Conservation (phyloP, 2,888 invertebrate genomes). For the Periphyllus acericola region DNA sequence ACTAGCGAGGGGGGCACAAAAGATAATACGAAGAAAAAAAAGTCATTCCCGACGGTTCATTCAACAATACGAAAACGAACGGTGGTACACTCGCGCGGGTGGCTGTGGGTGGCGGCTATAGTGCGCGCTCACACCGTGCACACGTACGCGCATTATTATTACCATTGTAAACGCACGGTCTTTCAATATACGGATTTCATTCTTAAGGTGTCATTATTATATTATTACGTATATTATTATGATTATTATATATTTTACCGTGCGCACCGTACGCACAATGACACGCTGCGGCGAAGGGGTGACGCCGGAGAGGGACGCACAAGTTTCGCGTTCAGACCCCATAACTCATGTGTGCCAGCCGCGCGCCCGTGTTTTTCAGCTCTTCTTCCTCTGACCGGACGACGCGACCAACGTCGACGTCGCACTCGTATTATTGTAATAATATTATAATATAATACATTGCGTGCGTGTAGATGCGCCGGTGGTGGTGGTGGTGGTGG, state of each 20-base stretch:
- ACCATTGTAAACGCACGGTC: constrained; percentile 19
- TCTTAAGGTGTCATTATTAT: constrained; percentile 46
- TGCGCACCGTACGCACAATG: neutral
- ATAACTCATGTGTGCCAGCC: constrained; percentile 45
- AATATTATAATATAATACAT: neutral
- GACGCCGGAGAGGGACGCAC: neutral
- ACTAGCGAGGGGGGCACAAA: constrained; percentile 5
- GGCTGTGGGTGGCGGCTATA: constrained; percentile 24
- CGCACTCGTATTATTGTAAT: constrained; percentile 26
- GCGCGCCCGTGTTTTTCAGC: constrained; percentile 19
- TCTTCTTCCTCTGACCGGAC: constrained; percentile 30
- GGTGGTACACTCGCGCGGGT: neutral
- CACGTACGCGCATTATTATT: neutral
- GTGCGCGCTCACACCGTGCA: neutral
- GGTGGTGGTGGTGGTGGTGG: neutral
- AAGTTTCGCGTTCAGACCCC: constrained; percentile 43
- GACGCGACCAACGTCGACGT: constrained; percentile 25
- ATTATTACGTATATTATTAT: constrained; percentile 33
- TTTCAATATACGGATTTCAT: constrained; percentile 55
- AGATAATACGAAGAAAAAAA: constrained; percentile 16
- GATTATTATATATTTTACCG: neutral
- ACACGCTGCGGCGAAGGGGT: neutral
- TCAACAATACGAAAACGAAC: constrained; percentile 22
- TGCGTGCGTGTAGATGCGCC: too few relatives aligned
- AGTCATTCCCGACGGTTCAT: constrained; percentile 21